phyloP scores from a whole-genome alignment of 2,113 vertebrate species.

The Daboia siamensis region DNA sequence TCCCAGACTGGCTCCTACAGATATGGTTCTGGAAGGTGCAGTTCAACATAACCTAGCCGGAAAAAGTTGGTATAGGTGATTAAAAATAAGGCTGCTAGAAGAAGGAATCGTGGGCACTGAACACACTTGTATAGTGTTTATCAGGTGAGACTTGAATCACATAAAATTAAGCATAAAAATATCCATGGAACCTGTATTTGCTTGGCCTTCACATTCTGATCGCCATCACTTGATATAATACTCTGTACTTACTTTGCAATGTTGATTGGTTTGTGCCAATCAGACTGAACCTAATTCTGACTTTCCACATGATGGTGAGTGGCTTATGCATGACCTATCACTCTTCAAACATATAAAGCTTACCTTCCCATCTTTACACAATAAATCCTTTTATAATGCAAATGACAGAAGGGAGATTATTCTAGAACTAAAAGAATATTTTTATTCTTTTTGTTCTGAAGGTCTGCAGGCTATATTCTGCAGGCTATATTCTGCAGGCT shows the following conservation, averaged over 20 bases:
- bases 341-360: not conserved
- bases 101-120: not conserved
- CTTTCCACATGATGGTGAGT: not conserved
- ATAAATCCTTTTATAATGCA: not conserved
- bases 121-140: not conserved
- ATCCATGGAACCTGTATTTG: not conserved
- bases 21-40: not conserved
- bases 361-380: not conserved
- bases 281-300: not conserved
- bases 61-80: not conserved
- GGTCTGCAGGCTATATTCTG: not conserved
- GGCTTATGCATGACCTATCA: not conserved
- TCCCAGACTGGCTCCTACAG: not conserved
- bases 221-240: not conserved
- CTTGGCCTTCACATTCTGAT: not conserved
- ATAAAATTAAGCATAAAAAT: not conserved
- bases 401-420: not conserved
- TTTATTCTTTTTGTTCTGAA: not conserved
- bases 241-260: not conserved
- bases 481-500: too few relatives aligned
- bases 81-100: not conserved
- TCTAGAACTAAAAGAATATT: not conserved
- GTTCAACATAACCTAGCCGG: not conserved
- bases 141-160: not conserved
- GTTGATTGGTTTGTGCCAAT: not conserved